These are phyloP conservation scores for Drosophila simulans DNA, from an alignment of 1,140 invertebrate species.

Conservation along the genomic window DNA sequence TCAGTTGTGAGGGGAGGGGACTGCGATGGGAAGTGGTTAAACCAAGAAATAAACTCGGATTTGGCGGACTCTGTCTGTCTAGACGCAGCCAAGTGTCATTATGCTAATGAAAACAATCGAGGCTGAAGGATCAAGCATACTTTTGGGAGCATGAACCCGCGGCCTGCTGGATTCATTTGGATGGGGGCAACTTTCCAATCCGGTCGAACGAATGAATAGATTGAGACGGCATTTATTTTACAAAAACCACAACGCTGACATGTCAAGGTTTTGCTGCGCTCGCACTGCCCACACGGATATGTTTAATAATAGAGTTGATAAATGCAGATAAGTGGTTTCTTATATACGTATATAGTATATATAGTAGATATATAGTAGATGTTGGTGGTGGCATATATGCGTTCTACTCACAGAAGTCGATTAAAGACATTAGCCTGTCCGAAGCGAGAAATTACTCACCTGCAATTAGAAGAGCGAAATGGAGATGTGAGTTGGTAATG, in stretches of 20 bases:
- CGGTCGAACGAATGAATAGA: conserved; percentile 3
- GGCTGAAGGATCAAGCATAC: conserved; percentile 44
- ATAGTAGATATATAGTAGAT: too few species aligned
- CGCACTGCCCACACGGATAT: conserved; percentile 74
- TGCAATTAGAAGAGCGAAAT: conserved; percentile 55
- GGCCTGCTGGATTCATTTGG: not conserved
- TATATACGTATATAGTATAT: not conserved
- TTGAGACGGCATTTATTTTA: conserved; percentile 22
- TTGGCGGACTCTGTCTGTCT: conserved; percentile 43
- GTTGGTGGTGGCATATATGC: not conserved
- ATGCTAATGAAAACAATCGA: conserved; percentile 62
- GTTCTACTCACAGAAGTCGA: conserved; percentile 47
- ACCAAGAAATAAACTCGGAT: conserved; percentile 25
- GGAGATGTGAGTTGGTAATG: conserved; percentile 30
- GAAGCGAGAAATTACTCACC: conserved; percentile 65
- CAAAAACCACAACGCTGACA: conserved; percentile 33
- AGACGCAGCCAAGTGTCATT: conserved; percentile 70
- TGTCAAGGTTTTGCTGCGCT: conserved; percentile 62
- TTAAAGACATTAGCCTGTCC: conserved; percentile 62
- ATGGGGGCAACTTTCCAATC: conserved; percentile 39
- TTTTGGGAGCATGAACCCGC: conserved; percentile 37
- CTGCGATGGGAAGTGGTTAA: not conserved
- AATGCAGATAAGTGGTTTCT: conserved; percentile 38
- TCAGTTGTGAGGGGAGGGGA: not conserved
- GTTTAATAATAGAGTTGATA: conserved; percentile 22